These are phyloP conservation scores for Ornithorhynchus anatinus DNA, from an alignment of 2,113 vertebrate species.

Conservation along the genomic window DNA sequence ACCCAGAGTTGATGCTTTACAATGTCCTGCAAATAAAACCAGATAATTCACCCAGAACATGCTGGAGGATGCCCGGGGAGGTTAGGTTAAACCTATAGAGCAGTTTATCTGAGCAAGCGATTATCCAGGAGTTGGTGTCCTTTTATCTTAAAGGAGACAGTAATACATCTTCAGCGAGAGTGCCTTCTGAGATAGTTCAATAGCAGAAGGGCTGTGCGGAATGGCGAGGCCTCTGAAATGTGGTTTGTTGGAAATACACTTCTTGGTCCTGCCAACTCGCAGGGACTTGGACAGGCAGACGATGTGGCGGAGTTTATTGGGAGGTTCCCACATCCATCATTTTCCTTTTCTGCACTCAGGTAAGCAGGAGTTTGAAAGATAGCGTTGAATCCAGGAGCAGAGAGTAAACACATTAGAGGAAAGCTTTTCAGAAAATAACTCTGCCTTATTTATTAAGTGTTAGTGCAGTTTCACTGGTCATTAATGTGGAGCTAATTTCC, in stretches of 20 bases:
- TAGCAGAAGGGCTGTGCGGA: background rate
- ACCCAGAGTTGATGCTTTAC: background rate
- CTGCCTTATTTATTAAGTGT: conserved; percentile 18
- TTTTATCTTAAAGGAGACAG: conserved; percentile 11
- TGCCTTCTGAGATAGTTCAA: background rate
- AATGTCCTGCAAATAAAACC: conserved; percentile 23
- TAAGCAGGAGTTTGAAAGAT: background rate
- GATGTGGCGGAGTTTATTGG: background rate
- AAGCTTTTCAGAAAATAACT: conserved; percentile 42
- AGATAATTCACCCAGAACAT: conserved; percentile 21
- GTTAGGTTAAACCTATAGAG: conserved; percentile 40
- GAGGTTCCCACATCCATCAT: background rate
- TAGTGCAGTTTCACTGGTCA: conserved; percentile 37
- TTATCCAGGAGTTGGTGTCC: background rate
- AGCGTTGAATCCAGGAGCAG: conserved; percentile 5
- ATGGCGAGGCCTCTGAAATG: conserved; percentile 1
- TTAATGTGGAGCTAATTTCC: conserved; percentile 59
- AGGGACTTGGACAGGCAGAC: conserved; percentile 15
- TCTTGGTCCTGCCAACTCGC: conserved; percentile 17
- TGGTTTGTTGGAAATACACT: background rate
- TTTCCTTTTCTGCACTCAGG: conserved; percentile 5
- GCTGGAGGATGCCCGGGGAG: too few relatives aligned
- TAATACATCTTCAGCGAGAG: conserved; percentile 20
- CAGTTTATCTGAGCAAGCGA: conserved; percentile 25
- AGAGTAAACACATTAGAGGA: conserved; percentile 41